Percentiles rank a stretch among this genome's conserved stretches.
Conservation (phyloP, 2,888 invertebrate species). For the Leptogaster cylindrica region DNA sequence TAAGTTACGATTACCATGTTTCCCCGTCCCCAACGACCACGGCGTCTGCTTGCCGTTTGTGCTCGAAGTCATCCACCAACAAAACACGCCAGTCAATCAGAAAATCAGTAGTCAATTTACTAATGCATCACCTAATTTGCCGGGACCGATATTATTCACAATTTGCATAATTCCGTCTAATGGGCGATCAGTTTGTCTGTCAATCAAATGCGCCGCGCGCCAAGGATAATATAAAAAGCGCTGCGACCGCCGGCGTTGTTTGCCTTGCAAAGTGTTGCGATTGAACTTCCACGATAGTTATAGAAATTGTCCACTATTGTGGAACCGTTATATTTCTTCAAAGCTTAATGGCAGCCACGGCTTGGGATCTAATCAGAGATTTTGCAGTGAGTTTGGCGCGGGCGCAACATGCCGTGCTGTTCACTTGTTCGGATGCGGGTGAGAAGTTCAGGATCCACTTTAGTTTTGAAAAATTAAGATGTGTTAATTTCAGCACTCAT, state of each 20-base stretch:
- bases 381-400: slow-evolving; percentile 51
- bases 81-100: no score
- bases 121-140: slow-evolving; percentile 4
- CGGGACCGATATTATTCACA: slow-evolving; percentile 2
- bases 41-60: no score
- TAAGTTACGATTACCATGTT: no score
- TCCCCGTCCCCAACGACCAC: no score
- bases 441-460: no score
- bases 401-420: slow-evolving; percentile 51
- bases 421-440: slow-evolving; percentile 53
- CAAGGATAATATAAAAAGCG: not conserved
- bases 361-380: slow-evolving; percentile 48
- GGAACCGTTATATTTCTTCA: not conserved
- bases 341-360: not conserved
- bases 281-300: not conserved
- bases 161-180: slow-evolving; percentile 11
- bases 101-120: slow-evolving; percentile 4
- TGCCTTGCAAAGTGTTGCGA: not conserved
- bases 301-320: not conserved
- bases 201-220: not conserved
- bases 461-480: no score
- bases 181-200: not conserved
- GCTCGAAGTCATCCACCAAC: no score
- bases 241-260: not conserved
- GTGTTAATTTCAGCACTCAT: not conserved